Evolutionary conservation across 2,797 vertebrate genomes (phyloP).

Genomic region (Philypnodon macrostomus): DNA sequence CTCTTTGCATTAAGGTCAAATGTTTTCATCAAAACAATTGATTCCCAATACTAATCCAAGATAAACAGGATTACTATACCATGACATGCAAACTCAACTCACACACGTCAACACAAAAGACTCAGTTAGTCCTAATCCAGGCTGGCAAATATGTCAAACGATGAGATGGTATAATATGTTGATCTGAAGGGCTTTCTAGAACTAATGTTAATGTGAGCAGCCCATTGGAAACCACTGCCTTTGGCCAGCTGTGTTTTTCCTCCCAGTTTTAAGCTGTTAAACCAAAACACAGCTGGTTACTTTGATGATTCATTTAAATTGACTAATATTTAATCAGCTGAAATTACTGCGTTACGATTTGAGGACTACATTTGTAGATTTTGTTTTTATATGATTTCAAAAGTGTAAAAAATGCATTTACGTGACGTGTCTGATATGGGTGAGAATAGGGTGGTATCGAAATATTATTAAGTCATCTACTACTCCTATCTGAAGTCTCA

Average conservation of each 20-base stretch:
- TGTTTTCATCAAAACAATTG: conserved; percentile 21
- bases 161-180: too few species aligned
- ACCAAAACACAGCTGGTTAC: conserved; percentile 4
- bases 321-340: not conserved
- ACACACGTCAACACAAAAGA: not conserved
- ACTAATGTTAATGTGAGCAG: not conserved
- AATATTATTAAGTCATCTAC: too few species aligned
- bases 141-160: too few species aligned
- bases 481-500: too few species aligned
- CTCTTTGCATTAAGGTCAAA: conserved; percentile 9
- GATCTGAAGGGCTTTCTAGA: not conserved
- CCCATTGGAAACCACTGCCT: not conserved
- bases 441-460: too few species aligned
- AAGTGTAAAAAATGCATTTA: too few species aligned
- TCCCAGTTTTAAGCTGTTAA: not conserved
- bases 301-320: not conserved
- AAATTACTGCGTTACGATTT: not conserved
- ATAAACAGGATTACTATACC: conserved; percentile 20
- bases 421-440: too few species aligned
- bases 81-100: conserved; percentile 13
- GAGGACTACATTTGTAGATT: not conserved
- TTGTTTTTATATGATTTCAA: not conserved
- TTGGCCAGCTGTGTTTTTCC: not conserved
- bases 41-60: conserved; percentile 24
- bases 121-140: not conserved